Conservation (phyloP, 2,888 invertebrate species). For the Anagyrus pseudococci region DNA sequence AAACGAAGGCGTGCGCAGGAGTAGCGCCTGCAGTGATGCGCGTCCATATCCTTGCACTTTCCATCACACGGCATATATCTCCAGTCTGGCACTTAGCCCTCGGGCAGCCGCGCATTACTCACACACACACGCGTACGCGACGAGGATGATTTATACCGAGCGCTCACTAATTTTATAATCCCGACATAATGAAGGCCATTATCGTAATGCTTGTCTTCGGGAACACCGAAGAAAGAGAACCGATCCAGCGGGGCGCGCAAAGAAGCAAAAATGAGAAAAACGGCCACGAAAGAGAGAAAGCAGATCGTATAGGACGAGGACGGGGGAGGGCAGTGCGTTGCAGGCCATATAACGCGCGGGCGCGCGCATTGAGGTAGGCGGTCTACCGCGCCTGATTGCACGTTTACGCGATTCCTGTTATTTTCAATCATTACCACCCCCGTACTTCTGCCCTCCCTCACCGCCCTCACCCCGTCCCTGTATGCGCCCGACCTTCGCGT, state of each 20-base stretch:
- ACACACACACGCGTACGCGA: too few relatives aligned
- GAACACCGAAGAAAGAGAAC: slow-evolving; percentile 44
- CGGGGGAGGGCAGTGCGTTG: too few relatives aligned
- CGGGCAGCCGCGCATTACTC: too few relatives aligned
- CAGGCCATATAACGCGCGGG: too few relatives aligned
- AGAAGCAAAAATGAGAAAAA: background rate
- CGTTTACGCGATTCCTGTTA: slow-evolving; percentile 59
- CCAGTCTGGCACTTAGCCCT: too few relatives aligned
- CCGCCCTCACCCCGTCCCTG: background rate
- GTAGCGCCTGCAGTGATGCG: too few relatives aligned
- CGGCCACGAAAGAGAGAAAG: too few relatives aligned
- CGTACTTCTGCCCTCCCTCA: background rate
- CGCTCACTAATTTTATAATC: slow-evolving; percentile 57
- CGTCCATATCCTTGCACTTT: too few relatives aligned
- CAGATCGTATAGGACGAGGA: too few relatives aligned
- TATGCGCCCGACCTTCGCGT: too few relatives aligned
- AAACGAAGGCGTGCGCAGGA: too few relatives aligned
- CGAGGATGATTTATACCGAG: slow-evolving; percentile 54
- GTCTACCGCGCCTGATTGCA: slow-evolving; percentile 50
- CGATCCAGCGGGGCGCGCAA: slow-evolving; percentile 34
- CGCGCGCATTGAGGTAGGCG: slow-evolving; percentile 11
- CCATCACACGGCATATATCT: too few relatives aligned
- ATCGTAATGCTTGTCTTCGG: slow-evolving; percentile 58
- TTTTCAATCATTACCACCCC: slow-evolving; percentile 54
- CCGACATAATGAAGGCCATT: slow-evolving; percentile 55